A percentile compares a stretch with the other conserved stretches of the same genome.
Evolutionary conservation across 2,797 vertebrate species (phyloP).

Genomic region (Pseudochirops cupreus): DNA sequence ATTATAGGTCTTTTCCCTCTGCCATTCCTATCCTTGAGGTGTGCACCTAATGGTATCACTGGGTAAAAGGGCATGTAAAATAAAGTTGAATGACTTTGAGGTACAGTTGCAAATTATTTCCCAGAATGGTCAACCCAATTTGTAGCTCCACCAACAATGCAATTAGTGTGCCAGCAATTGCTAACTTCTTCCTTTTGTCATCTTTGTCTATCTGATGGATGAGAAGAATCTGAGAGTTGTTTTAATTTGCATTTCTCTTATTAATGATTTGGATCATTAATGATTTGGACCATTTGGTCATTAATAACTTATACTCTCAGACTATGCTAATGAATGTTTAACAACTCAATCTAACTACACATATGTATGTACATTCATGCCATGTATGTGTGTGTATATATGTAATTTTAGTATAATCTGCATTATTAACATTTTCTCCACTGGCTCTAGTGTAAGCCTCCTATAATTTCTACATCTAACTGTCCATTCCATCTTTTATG

Average conservation of each 20-base stretch:
- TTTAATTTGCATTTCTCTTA: neutral
- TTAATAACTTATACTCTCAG: neutral
- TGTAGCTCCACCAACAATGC: neutral
- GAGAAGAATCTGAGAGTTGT: neutral
- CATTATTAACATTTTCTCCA: neutral
- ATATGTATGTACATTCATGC: too few relatives aligned
- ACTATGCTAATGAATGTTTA: neutral
- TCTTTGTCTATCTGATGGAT: neutral
- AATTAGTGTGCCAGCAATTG: neutral
- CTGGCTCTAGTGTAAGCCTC: neutral
- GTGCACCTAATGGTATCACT: neutral
- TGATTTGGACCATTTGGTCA: neutral
- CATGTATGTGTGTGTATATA: too few relatives aligned
- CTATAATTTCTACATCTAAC: neutral
- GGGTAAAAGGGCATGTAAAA: neutral
- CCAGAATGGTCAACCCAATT: too few relatives aligned
- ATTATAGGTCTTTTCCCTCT: neutral
- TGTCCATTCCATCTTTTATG: neutral
- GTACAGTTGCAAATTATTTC: too few relatives aligned
- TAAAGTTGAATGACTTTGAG: neutral
- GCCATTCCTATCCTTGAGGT: neutral
- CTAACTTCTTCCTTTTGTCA: neutral
- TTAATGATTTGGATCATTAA: neutral
- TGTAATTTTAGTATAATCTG: neutral
- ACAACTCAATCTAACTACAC: neutral